phyloP scores from a whole-genome alignment of 2,113 vertebrate species.

The Cisticola juncidis region DNA sequence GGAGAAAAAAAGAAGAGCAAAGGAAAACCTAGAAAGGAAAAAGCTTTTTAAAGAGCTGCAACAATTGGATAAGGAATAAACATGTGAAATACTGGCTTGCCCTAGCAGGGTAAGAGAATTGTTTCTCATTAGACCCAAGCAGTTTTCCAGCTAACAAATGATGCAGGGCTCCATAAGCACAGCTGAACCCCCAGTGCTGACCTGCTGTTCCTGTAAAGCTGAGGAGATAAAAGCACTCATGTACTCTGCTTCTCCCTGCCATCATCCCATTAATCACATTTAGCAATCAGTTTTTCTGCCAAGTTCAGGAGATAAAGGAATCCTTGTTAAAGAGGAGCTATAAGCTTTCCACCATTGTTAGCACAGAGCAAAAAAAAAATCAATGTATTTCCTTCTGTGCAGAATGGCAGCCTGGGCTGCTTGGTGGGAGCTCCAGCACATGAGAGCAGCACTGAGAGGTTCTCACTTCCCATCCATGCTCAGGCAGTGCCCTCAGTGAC shows the following conservation, averaged over 20 bases:
- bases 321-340: neutral
- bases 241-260: neutral
- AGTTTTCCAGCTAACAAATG: neutral
- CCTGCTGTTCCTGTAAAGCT: neutral
- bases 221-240: neutral
- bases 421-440: rapidly evolving
- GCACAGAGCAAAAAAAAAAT: neutral
- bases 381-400: neutral
- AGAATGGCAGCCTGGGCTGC: neutral
- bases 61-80: constrained; percentile 34
- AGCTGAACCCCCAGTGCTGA: neutral
- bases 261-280: neutral
- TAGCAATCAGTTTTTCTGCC: neutral
- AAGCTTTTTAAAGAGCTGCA: constrained; percentile 79
- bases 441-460: neutral
- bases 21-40: constrained; percentile 87
- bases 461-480: neutral
- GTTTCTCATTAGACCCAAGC: neutral
- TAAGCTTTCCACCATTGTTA: neutral
- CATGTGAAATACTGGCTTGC: neutral
- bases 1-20: constrained; percentile 83
- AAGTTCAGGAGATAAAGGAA: neutral
- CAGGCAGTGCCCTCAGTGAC: neutral
- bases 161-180: neutral
- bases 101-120: neutral